Evolutionary conservation across 2,888 invertebrate species (phyloP).

Genomic region (Craniophora ligustri): DNA sequence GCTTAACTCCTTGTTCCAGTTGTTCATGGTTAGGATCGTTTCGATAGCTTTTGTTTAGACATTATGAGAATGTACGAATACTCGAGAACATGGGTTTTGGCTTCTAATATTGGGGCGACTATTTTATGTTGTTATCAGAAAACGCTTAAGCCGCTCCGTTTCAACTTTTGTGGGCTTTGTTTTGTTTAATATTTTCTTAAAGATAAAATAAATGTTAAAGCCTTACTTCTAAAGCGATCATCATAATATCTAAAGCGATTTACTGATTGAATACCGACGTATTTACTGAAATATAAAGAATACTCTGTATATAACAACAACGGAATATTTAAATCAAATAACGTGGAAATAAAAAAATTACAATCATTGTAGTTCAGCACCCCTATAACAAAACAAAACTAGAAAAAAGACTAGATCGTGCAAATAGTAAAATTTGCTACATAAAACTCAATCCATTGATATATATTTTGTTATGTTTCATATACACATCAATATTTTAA

Average conservation of each 20-base stretch:
- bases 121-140: constrained; percentile 67
- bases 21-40: constrained; percentile 66
- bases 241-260: no score
- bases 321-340: constrained; percentile 1
- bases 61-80: constrained; percentile 77
- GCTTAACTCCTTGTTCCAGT: constrained; percentile 64
- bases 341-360: constrained; percentile 10
- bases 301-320: no score
- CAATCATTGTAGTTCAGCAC: constrained; percentile 2
- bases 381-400: constrained; percentile 21
- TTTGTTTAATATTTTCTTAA: constrained; percentile 33
- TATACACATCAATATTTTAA: no score
- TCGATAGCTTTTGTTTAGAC: constrained; percentile 78
- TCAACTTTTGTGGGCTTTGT: constrained; percentile 40
- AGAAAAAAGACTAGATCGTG: constrained; percentile 27
- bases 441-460: constrained; percentile 40
- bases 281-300: no score
- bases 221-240: no score
- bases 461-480: constrained; percentile 40
- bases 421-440: constrained; percentile 17
- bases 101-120: constrained; percentile 63
- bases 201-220: no score
- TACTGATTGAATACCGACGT: no score
- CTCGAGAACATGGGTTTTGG: constrained; percentile 71
- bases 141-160: constrained; percentile 60